Conservation (phyloP, 2,888 invertebrate genomes). For the Desoria tigrina region DNA sequence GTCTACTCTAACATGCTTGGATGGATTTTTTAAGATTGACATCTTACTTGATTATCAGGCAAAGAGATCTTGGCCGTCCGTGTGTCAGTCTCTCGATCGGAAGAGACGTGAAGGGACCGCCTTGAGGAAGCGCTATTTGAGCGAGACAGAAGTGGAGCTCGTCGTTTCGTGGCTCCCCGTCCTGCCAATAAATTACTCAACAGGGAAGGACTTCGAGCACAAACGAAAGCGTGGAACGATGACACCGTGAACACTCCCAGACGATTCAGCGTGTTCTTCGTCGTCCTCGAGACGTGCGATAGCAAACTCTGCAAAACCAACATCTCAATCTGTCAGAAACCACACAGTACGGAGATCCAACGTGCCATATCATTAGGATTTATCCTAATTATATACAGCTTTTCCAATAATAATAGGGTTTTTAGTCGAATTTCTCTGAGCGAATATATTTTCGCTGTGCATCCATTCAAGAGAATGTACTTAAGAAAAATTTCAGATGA, state of each 20-base stretch:
- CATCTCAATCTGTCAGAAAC: too few species aligned
- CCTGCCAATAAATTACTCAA: constrained; percentile 78
- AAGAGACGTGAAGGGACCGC: constrained; percentile 82
- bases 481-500: too few species aligned
- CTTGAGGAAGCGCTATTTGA: constrained; percentile 86
- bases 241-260: constrained; percentile 96
- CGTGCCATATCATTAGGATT: too few species aligned
- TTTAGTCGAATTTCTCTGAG: too few species aligned
- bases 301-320: constrained; percentile 74
- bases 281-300: constrained; percentile 90
- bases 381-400: too few species aligned
- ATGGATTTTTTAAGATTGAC: too few species aligned
- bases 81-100: constrained; percentile 73
- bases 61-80: constrained; percentile 86
- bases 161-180: constrained; percentile 76
- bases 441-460: too few species aligned
- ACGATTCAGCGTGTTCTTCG: constrained; percentile 91
- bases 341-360: too few species aligned
- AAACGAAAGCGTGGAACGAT: constrained; percentile 96
- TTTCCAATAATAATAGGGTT: too few species aligned
- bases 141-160: constrained; percentile 84
- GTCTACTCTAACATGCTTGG: too few species aligned
- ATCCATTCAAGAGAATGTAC: too few species aligned
- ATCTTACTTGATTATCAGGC: constrained; percentile 71
- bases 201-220: constrained; percentile 89